A percentile compares a stretch with the other conserved stretches of the same genome.
These are phyloP conservation scores for Tridacna crocea DNA, from an alignment of 2,888 invertebrate genomes.

Conservation along the genomic window DNA sequence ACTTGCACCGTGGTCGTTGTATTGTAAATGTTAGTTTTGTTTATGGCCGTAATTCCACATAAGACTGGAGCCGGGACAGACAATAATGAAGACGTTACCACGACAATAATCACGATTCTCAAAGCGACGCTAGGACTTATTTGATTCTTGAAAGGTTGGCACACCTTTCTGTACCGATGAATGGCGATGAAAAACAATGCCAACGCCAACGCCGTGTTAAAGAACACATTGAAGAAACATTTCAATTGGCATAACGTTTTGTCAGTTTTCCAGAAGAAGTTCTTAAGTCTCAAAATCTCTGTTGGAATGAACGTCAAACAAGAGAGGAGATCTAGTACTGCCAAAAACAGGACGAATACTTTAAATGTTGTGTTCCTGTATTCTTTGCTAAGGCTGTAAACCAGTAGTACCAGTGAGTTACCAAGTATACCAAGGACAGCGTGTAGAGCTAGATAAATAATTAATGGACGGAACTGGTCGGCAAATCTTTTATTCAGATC, in stretches of 20 bases:
- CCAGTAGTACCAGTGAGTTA: conserved; percentile 41
- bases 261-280: conserved; percentile 34
- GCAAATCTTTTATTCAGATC: conserved; percentile 48
- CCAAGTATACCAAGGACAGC: conserved; percentile 46
- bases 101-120: conserved; percentile 30
- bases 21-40: conserved; percentile 27
- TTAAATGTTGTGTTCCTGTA: conserved; percentile 52
- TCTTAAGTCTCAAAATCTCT: conserved; percentile 39
- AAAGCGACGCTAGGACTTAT: conserved; percentile 40
- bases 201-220: conserved; percentile 27
- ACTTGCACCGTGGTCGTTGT: conserved; percentile 37
- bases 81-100: conserved; percentile 25
- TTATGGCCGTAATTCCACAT: conserved; percentile 33
- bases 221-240: conserved; percentile 51
- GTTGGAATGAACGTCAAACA: conserved; percentile 48
- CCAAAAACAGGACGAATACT: conserved; percentile 44
- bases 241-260: conserved; percentile 44
- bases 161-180: conserved; percentile 47
- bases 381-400: conserved; percentile 34
- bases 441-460: conserved; percentile 34
- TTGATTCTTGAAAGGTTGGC: conserved; percentile 51
- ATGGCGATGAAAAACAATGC: conserved; percentile 49
- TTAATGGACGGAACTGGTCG: conserved; percentile 37
- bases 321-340: conserved; percentile 41
- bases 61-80: conserved; percentile 43